A percentile compares a stretch with the other conserved stretches of the same genome.
phyloP scores from a whole-genome alignment of 2,888 invertebrate species.

The Polyommatus icarus region DNA sequence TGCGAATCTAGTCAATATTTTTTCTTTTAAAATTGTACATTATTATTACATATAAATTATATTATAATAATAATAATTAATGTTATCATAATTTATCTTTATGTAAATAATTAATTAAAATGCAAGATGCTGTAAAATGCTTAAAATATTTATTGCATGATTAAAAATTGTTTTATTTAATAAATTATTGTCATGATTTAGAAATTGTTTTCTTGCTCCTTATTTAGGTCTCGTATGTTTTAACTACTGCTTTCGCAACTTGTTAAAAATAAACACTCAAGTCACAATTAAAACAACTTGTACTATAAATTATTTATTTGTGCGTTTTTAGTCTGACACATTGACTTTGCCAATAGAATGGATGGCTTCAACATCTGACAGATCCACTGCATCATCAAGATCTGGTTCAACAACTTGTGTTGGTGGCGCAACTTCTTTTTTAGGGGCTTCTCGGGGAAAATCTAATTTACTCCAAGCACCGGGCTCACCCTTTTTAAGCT shows the following conservation, averaged over 20 bases:
- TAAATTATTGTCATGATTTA: constrained; percentile 23
- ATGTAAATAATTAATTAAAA: constrained; percentile 31
- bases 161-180: constrained; percentile 14
- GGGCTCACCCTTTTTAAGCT: constrained; percentile 91
- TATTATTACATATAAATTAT: neutral
- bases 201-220: neutral
- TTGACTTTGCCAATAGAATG: constrained; percentile 69
- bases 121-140: constrained; percentile 18
- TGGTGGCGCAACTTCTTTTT: constrained; percentile 48
- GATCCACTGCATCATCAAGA: constrained; percentile 84
- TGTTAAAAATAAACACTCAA: neutral
- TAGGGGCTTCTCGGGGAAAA: constrained; percentile 72
- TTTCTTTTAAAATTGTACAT: neutral
- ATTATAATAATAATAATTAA: neutral
- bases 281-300: neutral
- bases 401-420: constrained; percentile 41
- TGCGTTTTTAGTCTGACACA: constrained; percentile 51
- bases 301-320: neutral
- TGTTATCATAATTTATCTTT: neutral
- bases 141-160: constrained; percentile 18
- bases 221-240: no score
- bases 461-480: constrained; percentile 90
- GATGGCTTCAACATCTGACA: constrained; percentile 84
- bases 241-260: no score
- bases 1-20: constrained; percentile 1